Evolutionary conservation across 2,797 vertebrate genomes (phyloP), one percentile per base, ranked within the genome.

Genomic region (Callimico goeldii): DNA sequence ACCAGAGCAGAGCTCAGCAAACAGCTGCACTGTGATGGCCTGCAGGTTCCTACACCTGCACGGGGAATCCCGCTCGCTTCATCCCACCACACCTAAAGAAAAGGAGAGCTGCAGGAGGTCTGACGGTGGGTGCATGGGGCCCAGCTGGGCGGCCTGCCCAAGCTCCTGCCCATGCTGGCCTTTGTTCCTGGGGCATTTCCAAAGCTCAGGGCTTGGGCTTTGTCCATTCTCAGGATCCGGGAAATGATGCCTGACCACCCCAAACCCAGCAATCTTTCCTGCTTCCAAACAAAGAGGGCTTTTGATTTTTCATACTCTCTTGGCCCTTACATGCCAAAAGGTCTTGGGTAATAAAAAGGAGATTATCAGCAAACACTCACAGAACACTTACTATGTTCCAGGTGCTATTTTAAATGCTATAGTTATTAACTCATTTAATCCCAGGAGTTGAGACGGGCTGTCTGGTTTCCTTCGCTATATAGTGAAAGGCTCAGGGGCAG

Each of bases 311-410:
- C 52, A 73, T 70, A 48, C 33, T 43, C 64, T 86, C 80, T 76
- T 81, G 77, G 58, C 85, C 58, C 5, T 2, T 61, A 67, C 20
- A 33, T 73, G 75, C 43, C 58, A 73, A 75, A 67, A 30, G 46
- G 13, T 96, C 57, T 84, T 91, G 41, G 30, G 28, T 73, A 81
- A 91, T 95, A 72, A 91, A 92, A 97, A 52, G 76, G 73, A 89
- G 61, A 84, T 72, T 13, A 43, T 77, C 33, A 55, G 84, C 70
- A 91, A 81, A 70, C 20, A 17, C 57, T 57, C 19, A 26, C 9
- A 61, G 58, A 22, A 26, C 8, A 17, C 80, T 92, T 75, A n/a
- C 14, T 61, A 3, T 55, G 57, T 61, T 48, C 39, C 79, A 43
- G 76, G 81, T 83, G 33, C 73, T 26, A 20, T 61, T 92, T 39